Conservation (phyloP, 1,140 invertebrate species). For the Diorhabda sublineata region DNA sequence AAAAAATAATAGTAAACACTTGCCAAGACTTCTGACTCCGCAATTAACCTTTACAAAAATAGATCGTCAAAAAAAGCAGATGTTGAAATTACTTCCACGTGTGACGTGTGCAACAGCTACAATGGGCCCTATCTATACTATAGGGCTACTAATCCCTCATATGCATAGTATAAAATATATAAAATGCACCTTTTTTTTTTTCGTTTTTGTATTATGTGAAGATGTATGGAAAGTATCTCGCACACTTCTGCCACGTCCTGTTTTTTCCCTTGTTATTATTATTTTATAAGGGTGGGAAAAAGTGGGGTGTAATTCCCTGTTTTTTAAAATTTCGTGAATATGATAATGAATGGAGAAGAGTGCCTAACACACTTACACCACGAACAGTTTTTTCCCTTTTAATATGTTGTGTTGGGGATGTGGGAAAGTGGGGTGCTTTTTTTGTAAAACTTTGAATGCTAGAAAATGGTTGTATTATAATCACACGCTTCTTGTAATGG, state of each 20-base stretch:
- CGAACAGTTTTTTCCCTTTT: slow-evolving; percentile 23
- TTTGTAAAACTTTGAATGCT: slow-evolving; percentile 16
- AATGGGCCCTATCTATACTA: slow-evolving; percentile 9
- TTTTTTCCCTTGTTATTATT: slow-evolving; percentile 1
- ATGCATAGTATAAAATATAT: slow-evolving; percentile 19
- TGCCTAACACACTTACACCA: slow-evolving; percentile 21
- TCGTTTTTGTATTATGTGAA: not conserved
- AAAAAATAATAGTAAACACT: slow-evolving; percentile 3
- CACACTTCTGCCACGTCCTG: not conserved
- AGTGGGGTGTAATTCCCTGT: not conserved
- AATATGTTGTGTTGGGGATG: slow-evolving; percentile 16
- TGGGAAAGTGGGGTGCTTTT: slow-evolving; percentile 12
- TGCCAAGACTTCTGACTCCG: not conserved
- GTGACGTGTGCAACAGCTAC: slow-evolving; percentile 6
- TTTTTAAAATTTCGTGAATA: slow-evolving; percentile 4
- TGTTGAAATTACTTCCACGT: slow-evolving; percentile 21
- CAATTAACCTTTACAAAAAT: slow-evolving; percentile 14
- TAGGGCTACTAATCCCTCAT: slow-evolving; percentile 10
- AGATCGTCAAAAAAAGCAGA: slow-evolving; percentile 17
- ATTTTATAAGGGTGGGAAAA: not conserved
- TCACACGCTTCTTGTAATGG: slow-evolving; percentile 14
- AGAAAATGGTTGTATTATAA: slow-evolving; percentile 22
- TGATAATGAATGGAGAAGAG: not conserved
- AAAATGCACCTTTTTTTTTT: slow-evolving; percentile 16
- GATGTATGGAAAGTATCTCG: not conserved